Percentiles rank a stretch among this genome's conserved stretches.
phyloP scores from a whole-genome alignment of 2,797 vertebrate species.

The Mormyrus hasselquistii region DNA sequence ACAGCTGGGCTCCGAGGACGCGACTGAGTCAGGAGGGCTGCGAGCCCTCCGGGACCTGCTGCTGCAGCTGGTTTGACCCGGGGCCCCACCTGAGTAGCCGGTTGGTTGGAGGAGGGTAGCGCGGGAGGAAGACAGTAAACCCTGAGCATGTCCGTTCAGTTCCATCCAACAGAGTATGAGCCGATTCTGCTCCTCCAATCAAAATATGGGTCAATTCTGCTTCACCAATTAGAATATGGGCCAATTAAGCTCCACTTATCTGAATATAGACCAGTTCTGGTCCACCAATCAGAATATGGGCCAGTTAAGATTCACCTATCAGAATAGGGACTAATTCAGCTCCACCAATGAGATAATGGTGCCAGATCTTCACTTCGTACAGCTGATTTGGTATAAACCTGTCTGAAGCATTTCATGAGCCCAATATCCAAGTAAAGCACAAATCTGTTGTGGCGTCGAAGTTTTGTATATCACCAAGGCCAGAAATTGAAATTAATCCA shows the following conservation, averaged over 20 bases:
- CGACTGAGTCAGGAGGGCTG: constrained; percentile 52
- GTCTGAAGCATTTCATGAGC: not conserved
- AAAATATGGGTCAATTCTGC: not conserved
- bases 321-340: not conserved
- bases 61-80: constrained; percentile 65
- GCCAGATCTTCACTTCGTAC: not conserved
- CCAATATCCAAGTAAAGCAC: not conserved
- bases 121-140: not conserved
- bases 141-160: not conserved
- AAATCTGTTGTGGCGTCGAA: not conserved
- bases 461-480: not conserved
- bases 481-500: not conserved
- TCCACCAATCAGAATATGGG: not conserved
- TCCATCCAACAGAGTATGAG: not conserved
- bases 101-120: not conserved
- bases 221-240: not conserved
- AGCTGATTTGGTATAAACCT: not conserved
- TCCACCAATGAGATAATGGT: not conserved
- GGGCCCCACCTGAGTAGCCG: not conserved
- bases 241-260: not conserved
- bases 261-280: not conserved
- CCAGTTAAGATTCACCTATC: not conserved
- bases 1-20: constrained; percentile 60
- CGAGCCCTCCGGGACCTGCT: constrained; percentile 71
- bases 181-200: not conserved